Percentiles rank a stretch among this genome's conserved stretches.
phyloP scores from a whole-genome alignment of 1,140 invertebrate genomes.

The Mercenaria mercenaria region DNA sequence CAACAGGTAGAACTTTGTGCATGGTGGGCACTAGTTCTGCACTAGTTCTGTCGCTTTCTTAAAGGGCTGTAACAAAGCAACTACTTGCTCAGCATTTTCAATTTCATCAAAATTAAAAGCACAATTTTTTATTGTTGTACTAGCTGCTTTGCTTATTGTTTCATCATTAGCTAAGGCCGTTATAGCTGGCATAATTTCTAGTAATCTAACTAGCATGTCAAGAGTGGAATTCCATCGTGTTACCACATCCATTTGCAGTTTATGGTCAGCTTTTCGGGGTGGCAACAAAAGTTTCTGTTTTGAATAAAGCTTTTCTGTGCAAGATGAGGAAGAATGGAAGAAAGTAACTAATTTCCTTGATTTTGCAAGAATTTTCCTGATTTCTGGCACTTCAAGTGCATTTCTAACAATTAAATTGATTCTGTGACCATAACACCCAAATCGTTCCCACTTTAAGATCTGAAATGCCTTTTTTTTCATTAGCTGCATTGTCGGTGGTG shows the following conservation, averaged over 20 bases:
- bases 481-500: constrained; percentile 67
- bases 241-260: constrained; percentile 45
- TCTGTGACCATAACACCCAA: constrained; percentile 66
- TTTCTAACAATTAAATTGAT: constrained; percentile 66
- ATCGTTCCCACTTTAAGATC: constrained; percentile 51
- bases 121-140: constrained; percentile 43
- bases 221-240: constrained; percentile 58
- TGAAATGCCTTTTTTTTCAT: constrained; percentile 64
- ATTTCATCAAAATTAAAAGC: constrained; percentile 45
- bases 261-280: not conserved
- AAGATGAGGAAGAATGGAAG: constrained; percentile 15
- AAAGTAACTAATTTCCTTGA: constrained; percentile 33
- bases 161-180: constrained; percentile 11
- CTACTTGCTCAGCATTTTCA: constrained; percentile 9
- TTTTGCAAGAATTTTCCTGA: not conserved
- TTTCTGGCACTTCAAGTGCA: not conserved
- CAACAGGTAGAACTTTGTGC: constrained; percentile 39
- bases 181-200: constrained; percentile 20
- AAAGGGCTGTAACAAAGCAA: constrained; percentile 37
- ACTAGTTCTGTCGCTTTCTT: constrained; percentile 40
- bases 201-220: constrained; percentile 18
- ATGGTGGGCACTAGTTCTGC: constrained; percentile 58
- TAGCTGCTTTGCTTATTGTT: not conserved
- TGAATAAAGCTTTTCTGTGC: not conserved
- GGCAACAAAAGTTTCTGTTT: not conserved